Evolutionary conservation across 2,888 invertebrate genomes (phyloP), one percentile per base, ranked within the genome.

Genomic region (Agriopis aurantiaria): DNA sequence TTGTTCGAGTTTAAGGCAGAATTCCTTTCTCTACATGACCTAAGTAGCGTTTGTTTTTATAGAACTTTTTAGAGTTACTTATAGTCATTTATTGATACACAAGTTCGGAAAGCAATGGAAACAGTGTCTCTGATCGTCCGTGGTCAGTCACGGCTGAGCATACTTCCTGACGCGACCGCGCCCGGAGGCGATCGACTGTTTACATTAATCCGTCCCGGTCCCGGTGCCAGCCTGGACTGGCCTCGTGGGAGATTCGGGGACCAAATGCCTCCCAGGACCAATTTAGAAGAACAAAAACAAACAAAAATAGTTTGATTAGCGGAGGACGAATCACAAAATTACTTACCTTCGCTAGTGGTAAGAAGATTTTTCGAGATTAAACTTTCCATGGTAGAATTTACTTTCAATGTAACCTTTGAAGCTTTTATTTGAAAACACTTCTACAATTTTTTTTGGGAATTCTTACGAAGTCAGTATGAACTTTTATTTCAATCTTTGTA

Each of bases 161-260:
- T 91, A 87, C 85, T 91, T 93, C 92, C 93, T 88, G 89, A 83
- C 77, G 45, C 8, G 14, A 14, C 14, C 77, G 74, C 79, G 73
- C 75, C 75, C 77, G 79, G 77, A 71, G 72, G 78, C 80, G 82
- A 82, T 82, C 79, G 83, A 86, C 88, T 92, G 88, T 93, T 92
- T 92, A 91, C 91, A 87, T 86, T 89, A 89, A 89, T 90, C 87
- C 85, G 87, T 82, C 82, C 76, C 83, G 85, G 87, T 82, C 82
- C 76, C 83, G 85, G 76, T 69, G 76, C 70, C 51, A 69, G 8
- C 58, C 65, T 75, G 43, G 41, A 10, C 43, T 48, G 65, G 63
- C 72, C 55, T 75, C 83, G 82, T 83, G 85, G 74, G 83, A 85
- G 79, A 74, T 74, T 71, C 60, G 74, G 66, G 71, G 66, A 41